phyloP scores from a whole-genome alignment of 2,888 invertebrate genomes.

The Tupiocoris notatus region DNA sequence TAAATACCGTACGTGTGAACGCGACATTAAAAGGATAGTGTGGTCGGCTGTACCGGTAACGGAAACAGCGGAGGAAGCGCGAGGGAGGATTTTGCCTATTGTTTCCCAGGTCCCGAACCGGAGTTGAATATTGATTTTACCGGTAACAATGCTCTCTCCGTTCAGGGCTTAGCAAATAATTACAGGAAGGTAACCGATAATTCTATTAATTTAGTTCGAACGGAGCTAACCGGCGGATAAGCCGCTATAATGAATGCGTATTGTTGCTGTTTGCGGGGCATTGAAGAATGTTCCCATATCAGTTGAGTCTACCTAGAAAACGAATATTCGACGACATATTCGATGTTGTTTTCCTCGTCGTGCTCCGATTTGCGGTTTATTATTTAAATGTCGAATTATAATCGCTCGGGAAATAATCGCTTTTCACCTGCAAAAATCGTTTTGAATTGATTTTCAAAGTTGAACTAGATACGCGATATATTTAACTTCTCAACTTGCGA shows the following conservation, averaged over 20 bases:
- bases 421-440: too few species aligned
- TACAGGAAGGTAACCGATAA: neutral
- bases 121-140: neutral
- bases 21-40: too few species aligned
- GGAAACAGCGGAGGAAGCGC: neutral
- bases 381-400: too few species aligned
- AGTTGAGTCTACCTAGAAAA: too few species aligned
- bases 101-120: neutral
- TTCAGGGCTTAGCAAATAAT: neutral
- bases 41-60: neutral
- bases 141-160: neutral
- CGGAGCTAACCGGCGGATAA: neutral
- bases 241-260: neutral
- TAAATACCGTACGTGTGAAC: too few species aligned
- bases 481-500: too few species aligned
- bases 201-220: neutral
- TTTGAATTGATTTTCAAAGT: too few species aligned
- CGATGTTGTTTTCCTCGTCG: too few species aligned
- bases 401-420: too few species aligned
- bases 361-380: too few species aligned
- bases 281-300: neutral
- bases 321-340: too few species aligned
- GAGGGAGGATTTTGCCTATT: neutral
- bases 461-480: too few species aligned
- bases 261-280: neutral